Evolutionary conservation across 2,113 vertebrate species (phyloP).

Genomic region (Dascyllus trimaculatus): DNA sequence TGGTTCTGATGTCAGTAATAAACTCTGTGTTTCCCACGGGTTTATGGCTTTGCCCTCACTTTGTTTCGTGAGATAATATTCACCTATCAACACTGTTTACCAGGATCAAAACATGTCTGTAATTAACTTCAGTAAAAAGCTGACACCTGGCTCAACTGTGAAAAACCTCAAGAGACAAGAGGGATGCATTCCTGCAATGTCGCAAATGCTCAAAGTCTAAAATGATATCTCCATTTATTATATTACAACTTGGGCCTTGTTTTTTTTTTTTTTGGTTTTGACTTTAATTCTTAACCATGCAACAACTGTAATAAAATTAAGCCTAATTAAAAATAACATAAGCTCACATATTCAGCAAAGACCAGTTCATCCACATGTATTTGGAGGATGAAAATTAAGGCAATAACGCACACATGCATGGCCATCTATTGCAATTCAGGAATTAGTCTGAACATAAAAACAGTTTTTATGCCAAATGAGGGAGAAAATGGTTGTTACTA

Average conservation of each 20-base stretch:
- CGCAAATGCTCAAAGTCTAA: conserved; percentile 3
- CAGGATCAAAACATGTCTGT: conserved; percentile 10
- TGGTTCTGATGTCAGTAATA: conserved; percentile 47
- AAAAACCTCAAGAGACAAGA: conserved; percentile 6
- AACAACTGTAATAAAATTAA: not conserved
- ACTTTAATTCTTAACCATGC: not conserved
- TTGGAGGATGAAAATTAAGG: no score
- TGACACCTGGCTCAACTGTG: conserved; percentile 20
- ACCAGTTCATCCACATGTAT: no score
- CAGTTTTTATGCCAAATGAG: no score
- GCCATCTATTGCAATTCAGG: no score
- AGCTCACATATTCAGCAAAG: no score
- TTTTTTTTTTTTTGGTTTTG: not conserved
- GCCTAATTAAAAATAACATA: no score
- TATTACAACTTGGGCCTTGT: not conserved
- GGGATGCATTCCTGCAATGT: conserved; percentile 1
- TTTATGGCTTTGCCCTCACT: conserved; percentile 27
- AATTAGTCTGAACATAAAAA: no score
- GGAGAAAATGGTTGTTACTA: no score
- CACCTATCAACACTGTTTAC: conserved; percentile 2
- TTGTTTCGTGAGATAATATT: conserved; percentile 68
- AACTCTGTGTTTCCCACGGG: conserved; percentile 43
- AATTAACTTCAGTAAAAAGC: conserved; percentile 2
- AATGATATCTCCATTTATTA: not conserved
- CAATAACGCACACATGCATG: no score